phyloP scores from a whole-genome alignment of 1,140 invertebrate species.

The Cydia pomonella region DNA sequence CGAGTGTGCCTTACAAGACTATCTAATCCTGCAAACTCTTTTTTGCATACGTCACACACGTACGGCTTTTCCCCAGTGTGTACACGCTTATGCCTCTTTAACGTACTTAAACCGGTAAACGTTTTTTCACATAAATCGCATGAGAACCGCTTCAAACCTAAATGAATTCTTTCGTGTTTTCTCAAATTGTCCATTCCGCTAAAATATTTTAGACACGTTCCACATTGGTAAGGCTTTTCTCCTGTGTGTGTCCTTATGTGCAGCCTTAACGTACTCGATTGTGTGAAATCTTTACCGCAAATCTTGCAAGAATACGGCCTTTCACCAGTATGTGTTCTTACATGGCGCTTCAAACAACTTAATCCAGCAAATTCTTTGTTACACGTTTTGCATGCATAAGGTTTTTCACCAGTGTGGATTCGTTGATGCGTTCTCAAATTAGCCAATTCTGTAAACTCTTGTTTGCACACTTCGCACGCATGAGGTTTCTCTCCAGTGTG shows the following conservation, averaged over 20 bases:
- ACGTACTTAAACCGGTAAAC: not conserved
- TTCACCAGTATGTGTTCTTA: constrained; percentile 86
- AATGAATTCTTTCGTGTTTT: not conserved
- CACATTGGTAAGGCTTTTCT: not conserved
- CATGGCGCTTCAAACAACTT: constrained; percentile 83
- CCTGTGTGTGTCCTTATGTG: not conserved
- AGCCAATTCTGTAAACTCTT: constrained; percentile 81
- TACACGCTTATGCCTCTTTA: not conserved
- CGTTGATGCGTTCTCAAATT: constrained; percentile 85
- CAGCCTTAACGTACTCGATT: not conserved
- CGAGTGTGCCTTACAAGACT: not conserved
- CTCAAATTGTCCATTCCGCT: not conserved
- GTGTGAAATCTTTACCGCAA: constrained; percentile 75
- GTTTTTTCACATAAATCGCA: not conserved
- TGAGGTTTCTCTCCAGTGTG: constrained; percentile 84
- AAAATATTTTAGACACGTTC: not conserved
- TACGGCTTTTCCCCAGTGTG: not conserved
- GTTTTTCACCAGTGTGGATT: constrained; percentile 88
- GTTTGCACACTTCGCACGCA: constrained; percentile 83
- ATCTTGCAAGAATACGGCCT: constrained; percentile 86
- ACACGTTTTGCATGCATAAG: constrained; percentile 84
- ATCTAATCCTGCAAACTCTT: not conserved
- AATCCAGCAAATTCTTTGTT: constrained; percentile 84
- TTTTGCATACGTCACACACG: not conserved
- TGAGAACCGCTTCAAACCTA: not conserved